Base-by-base conservation (phyloP, 2,113 vertebrate species). In the Pseudorectes ferrugineus region DNA sequence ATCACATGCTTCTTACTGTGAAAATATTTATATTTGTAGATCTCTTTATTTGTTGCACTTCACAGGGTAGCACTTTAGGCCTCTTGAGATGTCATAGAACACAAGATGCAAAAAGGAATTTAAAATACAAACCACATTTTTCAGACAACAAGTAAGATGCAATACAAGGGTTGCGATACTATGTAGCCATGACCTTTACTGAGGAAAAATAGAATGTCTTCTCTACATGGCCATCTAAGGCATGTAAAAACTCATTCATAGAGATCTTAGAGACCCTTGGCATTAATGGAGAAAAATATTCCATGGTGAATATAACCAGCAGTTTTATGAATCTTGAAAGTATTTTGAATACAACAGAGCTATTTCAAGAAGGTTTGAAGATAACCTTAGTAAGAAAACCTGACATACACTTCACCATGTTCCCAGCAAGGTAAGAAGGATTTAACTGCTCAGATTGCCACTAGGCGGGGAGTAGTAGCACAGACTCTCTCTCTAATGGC, bases 361-460 rank as follows among this genome's bases (percentile, higher is more conserved):
- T 58, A 3, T 48, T 82, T 71, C 25, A 66, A 36, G 46, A 66
- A 42, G 31, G 4, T 3, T 0, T 1, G 48, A 48, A 74, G 5
- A 42, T 12, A 71, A 57, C 5, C 5, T 77, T 24, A 9, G 11
- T 24, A 40, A 65, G 28, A 77, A 48, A 66, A 67, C 2, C 2
- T 11, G 28, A n/a, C 0, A 0, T 6, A 7, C 11, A 14, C 15
- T 58, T 74, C 42, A 13, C 6, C 4, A 6, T 14, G 5, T 7
- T 38, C 5, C 23, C 9, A 1, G 23, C 6, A 31, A 71, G 3
- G 10, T 5, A 38, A 17, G 10, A 52, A 68, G 15, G 16, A 5
- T 31, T 79, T 28, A 62, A 23, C 22, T 48, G 18, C 22, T 40
- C 2, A 4, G 15, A 45, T 59, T 78, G 31, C 8, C 20, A 31